Evolutionary conservation across 1,140 invertebrate genomes (phyloP).

Genomic region (Archegozetes longisetosus): DNA sequence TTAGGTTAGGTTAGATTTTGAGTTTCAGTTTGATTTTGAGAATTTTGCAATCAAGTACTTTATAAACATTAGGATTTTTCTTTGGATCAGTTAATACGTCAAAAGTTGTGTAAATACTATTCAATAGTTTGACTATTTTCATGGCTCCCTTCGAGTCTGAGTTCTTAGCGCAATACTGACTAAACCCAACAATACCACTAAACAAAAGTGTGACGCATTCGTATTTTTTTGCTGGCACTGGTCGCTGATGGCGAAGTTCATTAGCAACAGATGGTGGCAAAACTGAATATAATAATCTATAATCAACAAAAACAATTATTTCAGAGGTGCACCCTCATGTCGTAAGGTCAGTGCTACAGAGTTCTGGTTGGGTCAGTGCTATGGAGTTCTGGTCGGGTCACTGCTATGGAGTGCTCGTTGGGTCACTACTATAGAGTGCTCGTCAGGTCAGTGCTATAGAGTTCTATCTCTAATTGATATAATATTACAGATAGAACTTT

Average conservation of each 20-base stretch:
- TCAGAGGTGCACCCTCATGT: background rate
- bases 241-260: conserved; percentile 71
- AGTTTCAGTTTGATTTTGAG: background rate
- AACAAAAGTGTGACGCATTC: conserved; percentile 79
- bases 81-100: conserved; percentile 79
- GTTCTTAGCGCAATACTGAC: conserved; percentile 64
- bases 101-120: conserved; percentile 75
- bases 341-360: too few species aligned
- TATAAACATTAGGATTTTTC: conserved; percentile 81
- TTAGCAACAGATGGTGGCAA: conserved; percentile 81
- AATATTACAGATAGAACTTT: too few species aligned
- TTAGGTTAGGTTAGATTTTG: background rate
- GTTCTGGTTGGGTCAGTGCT: too few species aligned
- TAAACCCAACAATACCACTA: conserved; percentile 84
- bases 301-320: background rate
- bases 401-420: conserved; percentile 5
- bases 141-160: conserved; percentile 67
- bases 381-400: background rate
- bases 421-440: background rate
- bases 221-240: conserved; percentile 67
- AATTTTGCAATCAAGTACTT: conserved; percentile 41
- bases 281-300: conserved; percentile 78
- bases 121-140: conserved; percentile 81
- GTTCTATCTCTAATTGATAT: too few species aligned
- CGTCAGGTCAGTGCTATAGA: too few species aligned